Evolutionary conservation across 2,797 vertebrate species (phyloP).

Genomic region (Epinephelus coioides): DNA sequence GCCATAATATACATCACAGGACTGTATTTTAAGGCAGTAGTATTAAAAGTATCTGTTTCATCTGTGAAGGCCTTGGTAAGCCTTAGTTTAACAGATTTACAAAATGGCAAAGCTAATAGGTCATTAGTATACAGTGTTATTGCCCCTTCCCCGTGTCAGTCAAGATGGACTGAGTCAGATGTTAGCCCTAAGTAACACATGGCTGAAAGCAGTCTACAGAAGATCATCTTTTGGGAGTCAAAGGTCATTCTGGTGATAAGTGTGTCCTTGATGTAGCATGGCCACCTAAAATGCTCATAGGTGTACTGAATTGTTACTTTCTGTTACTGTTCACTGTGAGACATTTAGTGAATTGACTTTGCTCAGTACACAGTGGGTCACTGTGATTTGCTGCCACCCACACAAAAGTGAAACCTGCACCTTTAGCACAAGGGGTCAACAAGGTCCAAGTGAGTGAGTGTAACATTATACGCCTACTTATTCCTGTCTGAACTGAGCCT

Average conservation of each 20-base stretch:
- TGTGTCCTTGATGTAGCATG: conserved; percentile 12
- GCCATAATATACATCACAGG: not conserved
- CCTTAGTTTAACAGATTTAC: not conserved
- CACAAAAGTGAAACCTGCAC: conserved; percentile 9
- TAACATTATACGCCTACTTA: not conserved
- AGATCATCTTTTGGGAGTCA: conserved; percentile 35
- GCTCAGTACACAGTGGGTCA: not conserved
- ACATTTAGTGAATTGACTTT: not conserved
- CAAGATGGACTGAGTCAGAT: not conserved
- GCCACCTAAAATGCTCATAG: not conserved
- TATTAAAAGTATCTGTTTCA: not conserved
- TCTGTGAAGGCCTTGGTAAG: not conserved
- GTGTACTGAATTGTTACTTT: not conserved
- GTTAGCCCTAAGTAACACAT: conserved; percentile 19
- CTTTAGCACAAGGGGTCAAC: conserved; percentile 13
- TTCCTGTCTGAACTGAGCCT: not conserved
- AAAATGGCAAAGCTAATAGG: not conserved
- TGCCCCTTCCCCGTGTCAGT: conserved; percentile 2
- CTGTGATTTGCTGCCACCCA: not conserved
- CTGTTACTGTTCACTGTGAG: not conserved
- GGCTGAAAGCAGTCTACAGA: conserved; percentile 41
- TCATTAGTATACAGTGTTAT: not conserved
- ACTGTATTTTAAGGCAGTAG: not conserved
- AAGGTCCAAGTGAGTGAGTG: conserved; percentile 10
- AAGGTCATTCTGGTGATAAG: conserved; percentile 36